A percentile compares a stretch with the other conserved stretches of the same genome.
These are phyloP conservation scores for Pholis gunnellus DNA, from an alignment of 2,113 vertebrate genomes.

Conservation along the genomic window DNA sequence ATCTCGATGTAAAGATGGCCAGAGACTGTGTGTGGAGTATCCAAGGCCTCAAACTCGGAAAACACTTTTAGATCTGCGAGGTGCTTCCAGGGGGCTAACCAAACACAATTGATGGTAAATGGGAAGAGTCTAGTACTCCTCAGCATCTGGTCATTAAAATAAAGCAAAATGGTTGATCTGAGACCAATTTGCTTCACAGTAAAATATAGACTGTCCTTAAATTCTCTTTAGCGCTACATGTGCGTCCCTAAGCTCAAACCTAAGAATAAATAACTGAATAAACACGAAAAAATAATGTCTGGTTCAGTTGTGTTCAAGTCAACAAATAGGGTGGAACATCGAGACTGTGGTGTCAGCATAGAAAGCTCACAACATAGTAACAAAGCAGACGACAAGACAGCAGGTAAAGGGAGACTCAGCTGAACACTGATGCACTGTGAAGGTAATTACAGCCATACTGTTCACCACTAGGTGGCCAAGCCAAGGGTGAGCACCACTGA, in stretches of 20 bases:
- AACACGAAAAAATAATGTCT: background rate
- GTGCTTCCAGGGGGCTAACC: background rate
- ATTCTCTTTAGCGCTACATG: constrained; percentile 24
- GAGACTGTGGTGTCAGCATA: background rate
- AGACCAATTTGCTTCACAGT: constrained; percentile 37
- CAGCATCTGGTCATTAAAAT: constrained; percentile 21
- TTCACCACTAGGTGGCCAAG: constrained; percentile 73
- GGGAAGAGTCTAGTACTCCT: background rate
- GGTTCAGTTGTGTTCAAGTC: background rate
- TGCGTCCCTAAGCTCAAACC: constrained; percentile 31
- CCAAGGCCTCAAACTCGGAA: background rate
- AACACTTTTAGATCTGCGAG: background rate
- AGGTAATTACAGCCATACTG: background rate
- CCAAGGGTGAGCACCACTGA: constrained; percentile 30
- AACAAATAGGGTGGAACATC: background rate
- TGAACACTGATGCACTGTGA: constrained; percentile 10
- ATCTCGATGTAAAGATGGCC: background rate
- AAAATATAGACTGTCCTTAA: constrained; percentile 37
- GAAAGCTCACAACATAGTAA: constrained; percentile 1
- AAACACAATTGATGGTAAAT: constrained; percentile 25
- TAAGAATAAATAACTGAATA: constrained; percentile 10
- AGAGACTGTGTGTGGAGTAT: background rate
- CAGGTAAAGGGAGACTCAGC: constrained; percentile 5
- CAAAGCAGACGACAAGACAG: constrained; percentile 11
- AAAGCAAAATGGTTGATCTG: constrained; percentile 33